Evolutionary conservation across 1,140 invertebrate genomes (phyloP).

Genomic region (Pseudomyrmex dendroicus): DNA sequence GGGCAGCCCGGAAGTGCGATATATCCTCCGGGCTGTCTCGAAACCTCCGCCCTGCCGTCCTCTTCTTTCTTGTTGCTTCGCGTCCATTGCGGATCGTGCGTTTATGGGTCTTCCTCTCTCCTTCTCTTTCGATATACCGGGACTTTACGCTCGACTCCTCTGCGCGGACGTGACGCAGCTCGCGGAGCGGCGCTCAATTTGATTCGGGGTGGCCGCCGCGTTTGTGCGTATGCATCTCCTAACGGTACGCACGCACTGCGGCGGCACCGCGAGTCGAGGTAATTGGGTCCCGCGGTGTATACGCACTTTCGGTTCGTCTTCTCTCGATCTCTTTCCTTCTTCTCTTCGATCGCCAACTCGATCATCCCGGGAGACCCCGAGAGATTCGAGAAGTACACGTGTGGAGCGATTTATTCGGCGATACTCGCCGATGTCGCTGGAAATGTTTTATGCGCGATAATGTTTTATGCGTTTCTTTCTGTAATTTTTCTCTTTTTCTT

Average conservation of each 20-base stretch:
- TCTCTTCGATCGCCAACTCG: constrained; percentile 39
- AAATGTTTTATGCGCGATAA: constrained; percentile 52
- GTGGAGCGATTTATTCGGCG: constrained; percentile 41
- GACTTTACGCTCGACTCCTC: constrained; percentile 30
- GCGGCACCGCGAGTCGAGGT: constrained; percentile 52
- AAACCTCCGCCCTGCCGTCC: constrained; percentile 47
- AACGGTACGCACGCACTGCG: constrained; percentile 28
- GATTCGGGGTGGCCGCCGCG: constrained; percentile 70
- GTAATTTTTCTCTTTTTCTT: constrained; percentile 2
- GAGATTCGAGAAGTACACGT: constrained; percentile 28
- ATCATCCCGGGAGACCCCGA: constrained; percentile 51
- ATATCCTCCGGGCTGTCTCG: constrained; percentile 69
- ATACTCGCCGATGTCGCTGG: constrained; percentile 38
- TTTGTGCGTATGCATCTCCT: not conserved
- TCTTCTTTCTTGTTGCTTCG: not conserved
- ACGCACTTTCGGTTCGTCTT: constrained; percentile 61
- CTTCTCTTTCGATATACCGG: constrained; percentile 27
- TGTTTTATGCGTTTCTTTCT: constrained; percentile 1
- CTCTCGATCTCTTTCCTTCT: not conserved
- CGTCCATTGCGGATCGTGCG: constrained; percentile 20
- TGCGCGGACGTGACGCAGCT: constrained; percentile 55
- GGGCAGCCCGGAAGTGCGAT: constrained; percentile 75
- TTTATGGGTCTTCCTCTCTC: constrained; percentile 4
- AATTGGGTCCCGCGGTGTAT: constrained; percentile 67
- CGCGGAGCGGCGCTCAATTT: constrained; percentile 65